Percentiles rank a stretch among this genome's conserved stretches.
phyloP scores from a whole-genome alignment of 2,113 vertebrate genomes.

The Lathamus discolor region DNA sequence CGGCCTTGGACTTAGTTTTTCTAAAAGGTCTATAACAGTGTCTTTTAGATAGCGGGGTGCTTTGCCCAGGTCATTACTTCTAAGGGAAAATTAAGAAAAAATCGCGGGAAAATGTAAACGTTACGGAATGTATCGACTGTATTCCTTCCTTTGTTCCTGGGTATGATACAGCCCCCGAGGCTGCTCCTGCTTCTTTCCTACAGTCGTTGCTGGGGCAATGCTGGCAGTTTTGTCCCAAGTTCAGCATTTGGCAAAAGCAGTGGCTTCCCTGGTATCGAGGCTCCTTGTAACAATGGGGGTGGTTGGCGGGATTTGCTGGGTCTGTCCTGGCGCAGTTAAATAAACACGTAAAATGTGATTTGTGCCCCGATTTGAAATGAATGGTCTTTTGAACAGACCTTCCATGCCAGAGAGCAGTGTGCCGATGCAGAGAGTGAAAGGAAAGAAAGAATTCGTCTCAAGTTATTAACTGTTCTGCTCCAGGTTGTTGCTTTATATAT shows the following conservation, averaged over 20 bases:
- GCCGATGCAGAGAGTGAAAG: slow-evolving; percentile 17
- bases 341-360: slow-evolving; percentile 50
- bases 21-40: slow-evolving; percentile 83
- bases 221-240: slow-evolving; percentile 15
- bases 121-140: slow-evolving; percentile 79
- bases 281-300: background rate
- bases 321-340: slow-evolving; percentile 33
- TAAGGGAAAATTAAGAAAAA: slow-evolving; percentile 75
- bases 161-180: slow-evolving; percentile 33
- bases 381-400: slow-evolving; percentile 51
- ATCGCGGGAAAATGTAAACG: slow-evolving; percentile 78
- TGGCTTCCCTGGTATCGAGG: background rate
- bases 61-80: slow-evolving; percentile 84
- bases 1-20: slow-evolving; percentile 98
- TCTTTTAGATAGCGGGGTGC: slow-evolving; percentile 80
- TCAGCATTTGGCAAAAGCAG: slow-evolving; percentile 5
- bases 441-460: slow-evolving; percentile 14
- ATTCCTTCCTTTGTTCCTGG: slow-evolving; percentile 75
- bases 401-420: background rate
- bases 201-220: background rate
- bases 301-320: slow-evolving; percentile 24
- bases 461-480: slow-evolving; percentile 3
- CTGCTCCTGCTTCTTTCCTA: slow-evolving; percentile 25
- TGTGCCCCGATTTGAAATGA: slow-evolving; percentile 45
- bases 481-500: background rate